Base-by-base conservation (phyloP, 2,888 invertebrate genomes). In the Patella pellucida region DNA sequence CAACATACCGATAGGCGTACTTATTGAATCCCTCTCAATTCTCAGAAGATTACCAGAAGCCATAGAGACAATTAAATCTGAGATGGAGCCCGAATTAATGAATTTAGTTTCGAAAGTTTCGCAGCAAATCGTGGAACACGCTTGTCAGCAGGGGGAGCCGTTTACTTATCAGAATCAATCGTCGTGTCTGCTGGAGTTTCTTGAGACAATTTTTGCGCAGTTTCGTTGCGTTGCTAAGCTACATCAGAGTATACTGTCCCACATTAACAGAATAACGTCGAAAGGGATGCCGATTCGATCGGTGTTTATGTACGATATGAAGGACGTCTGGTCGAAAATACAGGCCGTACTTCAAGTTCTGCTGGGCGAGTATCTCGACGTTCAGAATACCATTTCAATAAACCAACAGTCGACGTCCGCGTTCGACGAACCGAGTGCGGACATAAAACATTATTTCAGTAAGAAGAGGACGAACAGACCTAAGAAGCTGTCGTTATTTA, bases 281-380 rank as follows among this genome's bases (percentile, higher is more conserved):
- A 84, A 85, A 62, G 86, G 86, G 41, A 84, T 87, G 68, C 86
- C 85, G 16, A 81, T 88, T 27, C 81, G 83, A 67, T 82, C 85
- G 12, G 85, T 87, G 56, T 81, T 82, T 74, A 89, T 94, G 69
- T 95, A 95, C 88, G 94, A 94, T 86, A 93, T 95, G 88, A 93
- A 94, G 62, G 95, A 96, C 89, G 96, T 96, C 83, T 97, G 97
- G 97, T 94, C 94, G 68, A 95, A 96, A 85, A 95, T 96, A 56
- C 97, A 97, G 90, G 94, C 95, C 89, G 96, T 96, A 86, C 90
- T 97, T 69, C 96, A 97, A 92, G 92, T 95, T 9, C 92, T 97
- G 14, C 92, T 97, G 52, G 95, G 95, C 23, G 96, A 96, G 88
- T 97, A 97, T 91, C 92, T 97, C 83, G 96, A 97, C 89, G 95